These are phyloP conservation scores for Festucalex cinctus DNA, from an alignment of 2,113 vertebrate genomes.

Conservation along the genomic window DNA sequence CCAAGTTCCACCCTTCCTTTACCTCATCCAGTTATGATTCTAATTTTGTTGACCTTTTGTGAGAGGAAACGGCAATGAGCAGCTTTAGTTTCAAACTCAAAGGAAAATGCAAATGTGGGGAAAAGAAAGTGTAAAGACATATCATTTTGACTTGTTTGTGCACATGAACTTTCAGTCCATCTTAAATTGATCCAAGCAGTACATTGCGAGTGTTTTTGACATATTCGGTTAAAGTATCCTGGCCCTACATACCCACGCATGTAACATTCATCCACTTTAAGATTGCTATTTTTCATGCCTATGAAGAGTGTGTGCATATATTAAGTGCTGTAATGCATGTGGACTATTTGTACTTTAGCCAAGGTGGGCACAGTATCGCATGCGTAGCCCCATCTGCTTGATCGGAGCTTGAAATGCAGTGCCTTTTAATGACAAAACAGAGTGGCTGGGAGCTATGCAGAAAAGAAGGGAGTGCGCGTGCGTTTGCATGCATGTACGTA, in stretches of 20 bases:
- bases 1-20: no score
- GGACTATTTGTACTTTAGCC: slow-evolving; percentile 58
- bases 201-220: not conserved
- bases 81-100: not conserved
- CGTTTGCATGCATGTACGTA: slow-evolving; percentile 11
- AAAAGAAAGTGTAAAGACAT: not conserved
- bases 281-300: slow-evolving; percentile 33
- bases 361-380: slow-evolving; percentile 59
- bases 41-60: not conserved
- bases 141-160: not conserved
- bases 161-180: not conserved
- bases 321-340: slow-evolving; percentile 47
- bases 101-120: not conserved
- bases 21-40: not conserved
- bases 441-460: slow-evolving; percentile 50
- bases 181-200: not conserved
- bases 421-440: slow-evolving; percentile 72
- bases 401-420: slow-evolving; percentile 66
- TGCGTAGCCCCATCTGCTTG: slow-evolving; percentile 67
- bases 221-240: not conserved
- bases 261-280: slow-evolving; percentile 42
- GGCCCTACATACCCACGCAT: slow-evolving; percentile 18
- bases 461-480: slow-evolving; percentile 9
- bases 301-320: slow-evolving; percentile 34
- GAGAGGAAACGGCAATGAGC: not conserved